Evolutionary conservation across 2,888 invertebrate species (phyloP).

Genomic region (Drosophila ochracea): DNA sequence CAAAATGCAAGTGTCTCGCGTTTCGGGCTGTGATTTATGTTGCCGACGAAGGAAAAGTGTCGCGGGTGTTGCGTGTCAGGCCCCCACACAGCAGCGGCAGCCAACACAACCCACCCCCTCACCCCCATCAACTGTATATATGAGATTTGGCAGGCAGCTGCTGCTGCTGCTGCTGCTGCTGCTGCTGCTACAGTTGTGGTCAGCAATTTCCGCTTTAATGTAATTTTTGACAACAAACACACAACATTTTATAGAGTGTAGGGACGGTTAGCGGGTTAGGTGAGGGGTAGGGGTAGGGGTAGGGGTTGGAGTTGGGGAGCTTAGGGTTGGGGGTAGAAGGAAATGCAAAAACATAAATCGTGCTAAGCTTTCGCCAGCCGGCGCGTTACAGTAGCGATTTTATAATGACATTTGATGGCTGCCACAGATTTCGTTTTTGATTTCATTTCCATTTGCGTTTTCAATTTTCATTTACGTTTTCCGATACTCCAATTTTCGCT

Average conservation of each 20-base stretch:
- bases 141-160: slow-evolving; percentile 19
- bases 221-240: slow-evolving; percentile 73
- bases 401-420: slow-evolving; percentile 60
- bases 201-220: slow-evolving; percentile 74
- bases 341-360: slow-evolving; percentile 72
- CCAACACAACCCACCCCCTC: not conserved
- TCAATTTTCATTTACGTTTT: slow-evolving; percentile 1
- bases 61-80: slow-evolving; percentile 73
- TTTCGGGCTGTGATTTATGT: slow-evolving; percentile 72
- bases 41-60: slow-evolving; percentile 64
- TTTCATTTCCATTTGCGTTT: slow-evolving; percentile 11
- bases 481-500: slow-evolving; percentile 34
- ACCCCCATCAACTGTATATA: not conserved
- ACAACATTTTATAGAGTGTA: slow-evolving; percentile 20
- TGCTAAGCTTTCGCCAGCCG: slow-evolving; percentile 55
- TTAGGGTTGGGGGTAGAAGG: slow-evolving; percentile 46
- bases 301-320: too few relatives aligned
- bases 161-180: not conserved
- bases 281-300: not conserved
- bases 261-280: not conserved
- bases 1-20: slow-evolving; percentile 62
- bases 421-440: slow-evolving; percentile 31
- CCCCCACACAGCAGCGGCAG: slow-evolving; percentile 13
- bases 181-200: slow-evolving; percentile 43
- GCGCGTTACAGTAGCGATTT: slow-evolving; percentile 65